Base-by-base conservation (phyloP, 2,888 invertebrate species). In the Amphipyra tragopoginis region DNA sequence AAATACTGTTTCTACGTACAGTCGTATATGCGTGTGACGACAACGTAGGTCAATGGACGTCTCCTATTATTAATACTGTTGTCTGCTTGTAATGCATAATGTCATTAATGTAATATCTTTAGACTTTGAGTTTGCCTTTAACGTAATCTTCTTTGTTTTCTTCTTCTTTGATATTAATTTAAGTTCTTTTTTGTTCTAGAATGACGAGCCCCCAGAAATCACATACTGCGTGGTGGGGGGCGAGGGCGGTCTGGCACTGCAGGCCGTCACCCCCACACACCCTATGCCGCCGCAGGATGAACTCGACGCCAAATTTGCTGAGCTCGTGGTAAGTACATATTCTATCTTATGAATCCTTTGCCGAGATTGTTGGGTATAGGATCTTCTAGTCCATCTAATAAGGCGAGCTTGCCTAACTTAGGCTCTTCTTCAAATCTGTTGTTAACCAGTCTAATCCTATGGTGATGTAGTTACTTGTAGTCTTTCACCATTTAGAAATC, bases 151-250 rank as follows among this genome's bases (percentile, higher is more conserved):
- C 9, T 8, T 6, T 2, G 13, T 29, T 29, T 29, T 29, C 29
- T 29, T 29, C 2, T 7, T 29, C 2, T 14, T 40, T 9, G 11
- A 11, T 2, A 14, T 11, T 54, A 38, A 57, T 14, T 0, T 9
- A 5, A 7, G 38, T 6, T 50, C 0, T 9, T 36, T 0, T 53
- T 58, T 65, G 14, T 95, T 95, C 0, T 94, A 98, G 98, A 97
- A 98, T 96, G 98, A 98, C 89, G 98, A 98, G 91, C 98, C 98
- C 13, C 99, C 99, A 68, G 99, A 99, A 96, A 99, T 99, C 90
- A 98, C 98, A 50, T 98, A 98, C 93, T 98, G 98, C 90, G 98
- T 98, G 90, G 98, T 98, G 86, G 98, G 98, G 85, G 98, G 98
- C 79, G 97, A 97, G 67, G 97, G 97, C 10, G 97, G 97, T 6